These are phyloP conservation scores for Callimorpha dominula DNA, from an alignment of 2,888 invertebrate genomes.

Conservation along the genomic window DNA sequence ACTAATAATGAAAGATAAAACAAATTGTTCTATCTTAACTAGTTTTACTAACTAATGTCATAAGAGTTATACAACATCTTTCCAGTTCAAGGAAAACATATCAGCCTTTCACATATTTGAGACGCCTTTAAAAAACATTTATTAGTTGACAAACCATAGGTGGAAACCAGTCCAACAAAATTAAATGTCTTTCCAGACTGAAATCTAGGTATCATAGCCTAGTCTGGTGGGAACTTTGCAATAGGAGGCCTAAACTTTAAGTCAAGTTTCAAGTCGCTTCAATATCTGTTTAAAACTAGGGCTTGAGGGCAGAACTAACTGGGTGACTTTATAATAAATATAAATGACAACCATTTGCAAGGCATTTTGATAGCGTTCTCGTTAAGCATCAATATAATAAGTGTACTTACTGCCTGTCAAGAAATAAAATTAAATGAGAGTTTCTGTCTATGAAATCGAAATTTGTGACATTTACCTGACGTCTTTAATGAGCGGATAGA, in stretches of 20 bases:
- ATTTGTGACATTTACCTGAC: too few species aligned
- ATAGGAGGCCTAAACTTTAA: conserved; percentile 25
- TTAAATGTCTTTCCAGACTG: background rate
- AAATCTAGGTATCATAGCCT: conserved; percentile 9
- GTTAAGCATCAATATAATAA: background rate
- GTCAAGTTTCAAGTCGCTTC: background rate
- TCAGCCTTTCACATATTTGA: background rate
- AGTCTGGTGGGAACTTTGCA: conserved; percentile 18
- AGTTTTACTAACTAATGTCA: background rate
- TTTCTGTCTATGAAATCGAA: too few species aligned
- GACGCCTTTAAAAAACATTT: background rate
- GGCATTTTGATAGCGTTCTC: background rate
- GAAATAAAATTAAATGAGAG: background rate
- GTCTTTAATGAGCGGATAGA: too few species aligned
- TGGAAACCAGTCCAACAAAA: conserved; percentile 1
- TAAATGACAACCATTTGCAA: background rate
- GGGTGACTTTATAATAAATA: conserved; percentile 24
- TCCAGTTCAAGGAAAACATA: background rate
- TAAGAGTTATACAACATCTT: background rate
- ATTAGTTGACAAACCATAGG: background rate
- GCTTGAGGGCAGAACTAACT: conserved; percentile 25
- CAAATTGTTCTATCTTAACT: background rate
- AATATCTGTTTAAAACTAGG: conserved; percentile 35
- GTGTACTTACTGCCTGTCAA: background rate
- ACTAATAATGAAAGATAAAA: background rate